These are phyloP conservation scores for Sebastes taczanowskii DNA, from an alignment of 2,797 vertebrate species.

Conservation along the genomic window DNA sequence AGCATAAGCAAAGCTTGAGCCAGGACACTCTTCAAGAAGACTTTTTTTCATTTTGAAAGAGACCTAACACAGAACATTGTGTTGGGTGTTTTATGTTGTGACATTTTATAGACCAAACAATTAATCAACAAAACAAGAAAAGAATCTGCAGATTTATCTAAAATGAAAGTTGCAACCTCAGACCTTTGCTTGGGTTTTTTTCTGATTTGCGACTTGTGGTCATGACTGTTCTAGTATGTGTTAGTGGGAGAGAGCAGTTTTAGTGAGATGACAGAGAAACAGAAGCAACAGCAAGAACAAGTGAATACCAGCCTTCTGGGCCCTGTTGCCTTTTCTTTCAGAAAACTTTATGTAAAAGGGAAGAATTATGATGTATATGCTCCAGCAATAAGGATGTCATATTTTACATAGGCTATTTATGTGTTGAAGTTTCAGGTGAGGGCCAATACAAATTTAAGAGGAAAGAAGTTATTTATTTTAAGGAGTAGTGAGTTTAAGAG, in stretches of 20 bases:
- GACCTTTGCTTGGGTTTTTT: neutral
- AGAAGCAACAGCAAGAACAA: neutral
- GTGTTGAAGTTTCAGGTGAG: neutral
- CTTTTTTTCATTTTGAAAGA: neutral
- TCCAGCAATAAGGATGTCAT: neutral
- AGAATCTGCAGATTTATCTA: neutral
- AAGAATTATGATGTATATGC: neutral
- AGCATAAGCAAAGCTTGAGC: no score
- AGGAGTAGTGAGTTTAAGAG: neutral
- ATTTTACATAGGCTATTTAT: neutral
- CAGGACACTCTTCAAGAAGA: neutral
- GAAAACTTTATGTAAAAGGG: neutral
- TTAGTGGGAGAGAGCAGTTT: neutral
- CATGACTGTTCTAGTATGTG: neutral
- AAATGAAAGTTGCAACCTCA: neutral
- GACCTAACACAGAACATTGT: neutral
- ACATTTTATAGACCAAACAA: neutral
- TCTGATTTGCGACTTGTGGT: neutral
- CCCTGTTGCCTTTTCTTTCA: neutral
- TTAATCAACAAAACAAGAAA: neutral
- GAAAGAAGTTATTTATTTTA: neutral
- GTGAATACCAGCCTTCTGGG: neutral
- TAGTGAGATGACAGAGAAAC: neutral
- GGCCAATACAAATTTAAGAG: neutral
- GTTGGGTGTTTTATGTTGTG: accelerated